Percentiles rank a stretch among this genome's conserved stretches.
Evolutionary conservation across 2,797 vertebrate genomes (phyloP).

Genomic region (Harpagifer antarcticus): DNA sequence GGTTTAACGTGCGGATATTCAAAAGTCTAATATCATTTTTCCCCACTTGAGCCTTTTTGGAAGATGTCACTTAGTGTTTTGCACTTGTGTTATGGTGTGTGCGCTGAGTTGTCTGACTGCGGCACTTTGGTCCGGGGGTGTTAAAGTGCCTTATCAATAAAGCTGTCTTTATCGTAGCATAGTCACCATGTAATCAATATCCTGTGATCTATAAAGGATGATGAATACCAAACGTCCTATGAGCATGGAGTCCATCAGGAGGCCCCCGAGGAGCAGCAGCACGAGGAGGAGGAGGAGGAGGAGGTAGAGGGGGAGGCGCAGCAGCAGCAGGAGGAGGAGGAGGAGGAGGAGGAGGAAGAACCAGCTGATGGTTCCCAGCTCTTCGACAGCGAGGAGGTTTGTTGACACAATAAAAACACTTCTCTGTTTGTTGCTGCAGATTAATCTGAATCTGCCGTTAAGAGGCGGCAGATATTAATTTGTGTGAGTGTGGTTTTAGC

Average conservation of each 20-base stretch:
- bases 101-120: too few species aligned
- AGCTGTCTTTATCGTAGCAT: background rate
- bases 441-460: background rate
- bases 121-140: too few species aligned
- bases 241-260: conserved; percentile 65
- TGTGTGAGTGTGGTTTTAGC: background rate
- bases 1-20: background rate
- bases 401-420: conserved; percentile 7
- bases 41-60: background rate
- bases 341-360: conserved; percentile 62
- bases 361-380: conserved; percentile 76
- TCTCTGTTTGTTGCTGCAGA: background rate
- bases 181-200: conserved; percentile 37
- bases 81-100: too few species aligned
- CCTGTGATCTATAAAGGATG: conserved; percentile 82
- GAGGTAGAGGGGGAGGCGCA: conserved; percentile 75
- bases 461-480: background rate
- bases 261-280: conserved; percentile 68
- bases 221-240: conserved; percentile 88
- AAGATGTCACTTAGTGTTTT: background rate
- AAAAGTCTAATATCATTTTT: background rate
- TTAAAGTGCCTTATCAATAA: too few species aligned
- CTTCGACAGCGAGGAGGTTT: conserved; percentile 90
- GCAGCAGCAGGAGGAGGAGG: conserved; percentile 77
- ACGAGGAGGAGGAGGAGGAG: conserved; percentile 65